Evolutionary conservation across 1,140 invertebrate genomes (phyloP).

Genomic region (Drosophila saltans): DNA sequence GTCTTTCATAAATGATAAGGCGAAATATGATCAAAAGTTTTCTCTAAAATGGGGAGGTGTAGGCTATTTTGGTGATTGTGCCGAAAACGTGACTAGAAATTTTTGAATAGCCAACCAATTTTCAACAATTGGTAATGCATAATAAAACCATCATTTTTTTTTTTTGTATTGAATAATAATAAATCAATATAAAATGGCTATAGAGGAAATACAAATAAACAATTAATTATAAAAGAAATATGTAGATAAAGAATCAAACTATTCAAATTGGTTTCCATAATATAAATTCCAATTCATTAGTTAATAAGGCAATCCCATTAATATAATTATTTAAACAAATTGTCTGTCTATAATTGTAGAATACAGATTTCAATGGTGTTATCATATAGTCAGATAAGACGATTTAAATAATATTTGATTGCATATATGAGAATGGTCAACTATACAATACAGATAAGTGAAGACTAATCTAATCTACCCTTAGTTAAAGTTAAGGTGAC

Average conservation of each 20-base stretch:
- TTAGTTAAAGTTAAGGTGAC: background rate
- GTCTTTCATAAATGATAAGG: constrained; percentile 36
- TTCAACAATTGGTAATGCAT: constrained; percentile 10
- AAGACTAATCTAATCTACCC: background rate
- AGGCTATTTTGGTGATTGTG: constrained; percentile 16
- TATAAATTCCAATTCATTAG: too few relatives aligned
- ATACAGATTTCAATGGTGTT: too few relatives aligned
- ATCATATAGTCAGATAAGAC: too few relatives aligned
- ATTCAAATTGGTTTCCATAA: background rate
- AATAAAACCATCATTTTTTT: constrained; percentile 10
- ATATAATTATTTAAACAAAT: too few relatives aligned
- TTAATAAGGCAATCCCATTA: too few relatives aligned
- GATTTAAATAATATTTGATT: too few relatives aligned
- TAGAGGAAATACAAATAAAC: constrained; percentile 8
- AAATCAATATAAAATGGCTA: constrained; percentile 25
- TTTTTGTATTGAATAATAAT: constrained; percentile 29
- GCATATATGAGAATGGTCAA: too few relatives aligned
- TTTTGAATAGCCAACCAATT: background rate
- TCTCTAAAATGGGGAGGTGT: constrained; percentile 11
- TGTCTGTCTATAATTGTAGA: too few relatives aligned
- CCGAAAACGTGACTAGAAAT: constrained; percentile 30
- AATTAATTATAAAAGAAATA: constrained; percentile 9
- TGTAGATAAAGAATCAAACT: background rate
- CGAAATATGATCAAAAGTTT: constrained; percentile 33
- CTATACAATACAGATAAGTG: background rate